A percentile compares a stretch with the other conserved stretches of the same genome.
Evolutionary conservation across 92 coral and sea anemone species (phyloP).

Genomic region (Anthopleura xanthogrammica): DNA sequence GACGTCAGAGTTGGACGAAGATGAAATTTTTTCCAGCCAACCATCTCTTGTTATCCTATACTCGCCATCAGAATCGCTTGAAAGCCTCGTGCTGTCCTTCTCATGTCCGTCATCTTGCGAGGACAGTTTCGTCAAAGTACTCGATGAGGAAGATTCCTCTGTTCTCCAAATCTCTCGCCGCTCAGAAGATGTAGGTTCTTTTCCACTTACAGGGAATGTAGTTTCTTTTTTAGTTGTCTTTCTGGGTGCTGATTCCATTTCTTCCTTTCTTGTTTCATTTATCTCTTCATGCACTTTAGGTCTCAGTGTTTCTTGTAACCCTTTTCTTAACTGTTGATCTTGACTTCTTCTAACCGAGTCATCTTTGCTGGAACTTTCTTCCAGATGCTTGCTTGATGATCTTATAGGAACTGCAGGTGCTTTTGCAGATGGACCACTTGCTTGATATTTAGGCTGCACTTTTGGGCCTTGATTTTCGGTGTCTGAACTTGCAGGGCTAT

Average conservation of each 20-base stretch:
- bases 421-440: not conserved
- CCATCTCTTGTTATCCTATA: slow-evolving; percentile 21
- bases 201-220: not conserved
- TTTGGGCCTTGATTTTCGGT: slow-evolving; percentile 3
- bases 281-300: not conserved
- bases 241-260: not conserved
- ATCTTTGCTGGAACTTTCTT: not conserved
- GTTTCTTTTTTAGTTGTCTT: not conserved
- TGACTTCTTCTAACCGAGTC: not conserved
- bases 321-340: not conserved
- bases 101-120: not conserved
- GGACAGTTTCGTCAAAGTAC: not conserved
- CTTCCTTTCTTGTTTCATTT: not conserved
- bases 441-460: not conserved
- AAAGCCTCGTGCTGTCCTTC: not conserved
- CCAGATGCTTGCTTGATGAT: not conserved
- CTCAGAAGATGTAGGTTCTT: not conserved
- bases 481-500: slow-evolving; percentile 27
- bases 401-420: not conserved
- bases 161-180: not conserved
- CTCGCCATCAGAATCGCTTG: slow-evolving; percentile 1
- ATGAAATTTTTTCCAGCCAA: slow-evolving; percentile 11
- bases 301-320: not conserved
- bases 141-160: not conserved
- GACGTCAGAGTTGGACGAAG: not conserved